phyloP scores from a whole-genome alignment of 2,888 invertebrate species.

The Spilosoma lubricipeda region DNA sequence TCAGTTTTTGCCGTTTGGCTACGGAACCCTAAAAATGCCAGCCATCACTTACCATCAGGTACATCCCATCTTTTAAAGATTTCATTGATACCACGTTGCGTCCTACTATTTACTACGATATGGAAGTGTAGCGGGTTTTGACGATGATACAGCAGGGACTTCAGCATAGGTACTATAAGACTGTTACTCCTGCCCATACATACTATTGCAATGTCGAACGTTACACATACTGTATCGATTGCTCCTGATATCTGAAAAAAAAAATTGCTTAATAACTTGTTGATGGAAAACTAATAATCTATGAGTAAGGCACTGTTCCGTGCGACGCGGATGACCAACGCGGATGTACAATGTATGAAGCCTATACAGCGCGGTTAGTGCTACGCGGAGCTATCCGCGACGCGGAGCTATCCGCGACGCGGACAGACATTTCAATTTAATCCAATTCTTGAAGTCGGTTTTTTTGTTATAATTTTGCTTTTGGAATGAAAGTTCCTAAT shows the following conservation, averaged over 20 bases:
- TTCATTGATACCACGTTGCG: slow-evolving; percentile 89
- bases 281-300: too few relatives aligned
- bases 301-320: too few relatives aligned
- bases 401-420: too few relatives aligned
- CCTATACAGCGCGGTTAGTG: too few relatives aligned
- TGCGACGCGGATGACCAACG: too few relatives aligned
- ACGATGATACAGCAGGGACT: slow-evolving; percentile 94
- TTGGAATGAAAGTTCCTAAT: too few relatives aligned
- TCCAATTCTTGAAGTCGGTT: too few relatives aligned
- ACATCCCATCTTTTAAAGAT: slow-evolving; percentile 94
- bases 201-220: slow-evolving; percentile 94
- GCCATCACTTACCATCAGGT: slow-evolving; percentile 89
- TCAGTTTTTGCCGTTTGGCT: too few relatives aligned
- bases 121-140: slow-evolving; percentile 95
- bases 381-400: too few relatives aligned
- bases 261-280: not conserved
- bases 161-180: slow-evolving; percentile 92
- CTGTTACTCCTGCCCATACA: slow-evolving; percentile 95
- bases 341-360: too few relatives aligned
- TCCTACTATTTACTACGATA: slow-evolving; percentile 91
- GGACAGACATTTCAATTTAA: too few relatives aligned
- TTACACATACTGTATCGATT: slow-evolving; percentile 88
- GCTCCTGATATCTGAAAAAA: slow-evolving; percentile 72
- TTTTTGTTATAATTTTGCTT: too few relatives aligned
- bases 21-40: not conserved